Evolutionary conservation across 2,888 invertebrate genomes (phyloP), one percentile per base, ranked within the genome.

Genomic region (Cylloceria caligata): DNA sequence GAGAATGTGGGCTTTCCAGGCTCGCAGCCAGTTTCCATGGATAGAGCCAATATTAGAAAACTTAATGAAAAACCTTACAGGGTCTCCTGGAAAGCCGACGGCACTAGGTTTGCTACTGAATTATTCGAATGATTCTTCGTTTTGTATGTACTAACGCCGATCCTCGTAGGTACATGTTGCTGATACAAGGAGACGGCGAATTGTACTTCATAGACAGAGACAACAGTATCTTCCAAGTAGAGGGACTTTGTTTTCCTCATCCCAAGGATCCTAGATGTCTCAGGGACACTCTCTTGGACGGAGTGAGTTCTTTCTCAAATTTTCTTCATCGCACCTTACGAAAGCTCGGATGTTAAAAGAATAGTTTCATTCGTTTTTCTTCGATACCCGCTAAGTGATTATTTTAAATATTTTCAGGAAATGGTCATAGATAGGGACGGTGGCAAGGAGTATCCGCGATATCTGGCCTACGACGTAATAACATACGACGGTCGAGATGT

Each of bases 61-160:
- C 93, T 99, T 2, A 94, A 95, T 36, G 93, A 96, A 85, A 97
- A 97, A 90, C 97, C 97, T 0, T 99, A 99, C 90, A 95, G 96
- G 91, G 99, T 99, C 0, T 99, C 99, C 1, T 99, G 99, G 99
- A 99, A 99, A 92, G 99, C 99, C 9, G 99, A 99, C 93, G 99
- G 99, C 45, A 97, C 97, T 39, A 96, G 98, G 96, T 97, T 75
- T 65, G 64, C 47, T 52, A 34, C 2, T 57, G 21, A 39, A 42
- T 55, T 73, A 62, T 45, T 68, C 34, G 4, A 4, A 49, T 34
- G 71, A 65, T 73, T 19, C 9, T 55, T 19, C 57, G 72, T 45
- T 30, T n/a, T 39, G n/a, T 11, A 19, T 16, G 16, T 27, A 45
- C 24, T 16, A 21, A 55, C 36, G 9, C 7, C 21, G 21, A 21